phyloP scores from a whole-genome alignment of 2,113 vertebrate species.

The Falco punctatus region DNA sequence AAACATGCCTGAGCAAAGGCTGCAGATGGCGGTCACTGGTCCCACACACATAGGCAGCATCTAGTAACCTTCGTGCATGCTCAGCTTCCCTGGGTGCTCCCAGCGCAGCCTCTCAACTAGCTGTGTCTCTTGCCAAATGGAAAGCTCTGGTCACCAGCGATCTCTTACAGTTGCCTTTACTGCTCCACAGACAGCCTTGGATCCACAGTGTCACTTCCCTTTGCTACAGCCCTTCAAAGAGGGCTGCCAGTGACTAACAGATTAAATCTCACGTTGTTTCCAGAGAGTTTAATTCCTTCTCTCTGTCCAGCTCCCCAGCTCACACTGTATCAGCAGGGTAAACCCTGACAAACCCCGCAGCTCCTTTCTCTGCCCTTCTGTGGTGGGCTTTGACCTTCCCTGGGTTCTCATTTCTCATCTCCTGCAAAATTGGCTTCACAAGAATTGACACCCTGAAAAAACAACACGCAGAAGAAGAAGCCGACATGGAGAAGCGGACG shows the following conservation, averaged over 20 bases:
- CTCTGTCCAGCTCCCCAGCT: background rate
- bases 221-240: background rate
- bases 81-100: background rate
- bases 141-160: background rate
- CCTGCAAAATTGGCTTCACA: background rate
- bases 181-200: background rate
- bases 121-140: background rate
- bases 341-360: background rate
- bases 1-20: background rate
- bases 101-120: fast-evolving
- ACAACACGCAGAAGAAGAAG: background rate
- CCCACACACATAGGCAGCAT: fast-evolving
- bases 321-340: background rate
- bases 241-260: background rate
- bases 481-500: fast-evolving
- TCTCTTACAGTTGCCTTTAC: background rate
- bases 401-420: background rate
- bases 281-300: background rate
- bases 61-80: fast-evolving
- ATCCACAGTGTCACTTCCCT: background rate
- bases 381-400: background rate
- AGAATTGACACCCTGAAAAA: background rate
- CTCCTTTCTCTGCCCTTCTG: background rate
- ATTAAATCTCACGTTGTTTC: background rate
- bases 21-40: background rate